Percentiles rank a stretch among this genome's conserved stretches.
phyloP scores from a whole-genome alignment of 2,113 vertebrate genomes.

The Brachyhypopomus gauderio region DNA sequence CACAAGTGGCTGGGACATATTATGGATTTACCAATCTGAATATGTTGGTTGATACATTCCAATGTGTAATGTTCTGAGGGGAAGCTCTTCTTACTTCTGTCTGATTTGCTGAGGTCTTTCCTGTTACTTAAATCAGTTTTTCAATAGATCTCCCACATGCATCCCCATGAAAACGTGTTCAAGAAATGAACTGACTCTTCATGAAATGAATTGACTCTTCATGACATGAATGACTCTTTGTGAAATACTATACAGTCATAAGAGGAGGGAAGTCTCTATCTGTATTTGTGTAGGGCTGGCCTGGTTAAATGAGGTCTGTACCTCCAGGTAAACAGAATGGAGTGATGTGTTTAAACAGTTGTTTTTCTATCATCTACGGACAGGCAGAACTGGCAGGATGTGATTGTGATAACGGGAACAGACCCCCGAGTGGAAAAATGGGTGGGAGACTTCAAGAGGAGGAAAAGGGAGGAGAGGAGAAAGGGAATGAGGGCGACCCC shows the following conservation, averaged over 20 bases:
- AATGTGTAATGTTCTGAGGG: no score
- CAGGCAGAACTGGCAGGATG: slow-evolving; percentile 67
- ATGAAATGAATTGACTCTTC: no score
- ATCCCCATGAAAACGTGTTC: neutral
- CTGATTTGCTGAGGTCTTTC: no score
- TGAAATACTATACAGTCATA: neutral
- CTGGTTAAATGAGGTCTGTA: neutral
- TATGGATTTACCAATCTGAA: no score
- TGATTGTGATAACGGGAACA: slow-evolving; percentile 70
- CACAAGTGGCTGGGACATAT: no score
- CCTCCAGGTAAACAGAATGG: neutral
- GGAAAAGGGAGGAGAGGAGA: slow-evolving; percentile 26
- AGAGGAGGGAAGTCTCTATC: neutral
- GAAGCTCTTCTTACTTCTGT: no score
- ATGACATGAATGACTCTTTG: neutral
- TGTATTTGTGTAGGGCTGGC: neutral
- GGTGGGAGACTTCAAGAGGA: slow-evolving; percentile 50
- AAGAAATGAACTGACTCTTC: no score
- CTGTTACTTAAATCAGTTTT: no score
- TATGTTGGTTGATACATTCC: no score
- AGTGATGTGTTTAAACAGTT: neutral
- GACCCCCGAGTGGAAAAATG: slow-evolving; percentile 56
- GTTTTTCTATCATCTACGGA: slow-evolving; percentile 69
- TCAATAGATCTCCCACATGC: no score
- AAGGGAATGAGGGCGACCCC: slow-evolving; percentile 2